Base-by-base conservation (phyloP, 2,113 vertebrate genomes). In the Trachemys scripta region DNA sequence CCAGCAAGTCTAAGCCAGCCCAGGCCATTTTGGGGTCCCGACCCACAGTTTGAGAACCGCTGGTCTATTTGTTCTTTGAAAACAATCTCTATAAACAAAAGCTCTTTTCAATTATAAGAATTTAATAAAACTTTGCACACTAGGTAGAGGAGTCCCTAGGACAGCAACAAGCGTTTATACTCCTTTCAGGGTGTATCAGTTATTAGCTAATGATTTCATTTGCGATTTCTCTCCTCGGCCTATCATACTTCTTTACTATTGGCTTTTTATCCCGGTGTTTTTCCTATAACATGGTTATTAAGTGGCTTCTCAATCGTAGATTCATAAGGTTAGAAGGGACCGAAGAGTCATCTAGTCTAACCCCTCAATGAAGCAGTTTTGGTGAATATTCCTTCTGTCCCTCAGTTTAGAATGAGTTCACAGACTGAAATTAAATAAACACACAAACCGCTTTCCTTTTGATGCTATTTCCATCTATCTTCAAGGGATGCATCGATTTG, bases 321-420 rank as follows among this genome's bases (percentile, higher is more conserved):
- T 24, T 62, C 57, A 62, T 14, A 13, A 31, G 11, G 27, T 62
- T 62, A 25, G 57, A 62, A 62, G 12, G 27, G 57, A 62, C 57
- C 57, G 12, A 6, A 31, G 5, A 12, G 57, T 57, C 56, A 57
- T 57, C 56, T 57, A 57, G 25, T 27, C 24, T 57, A 62, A 62
- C 11, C 12, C 12, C 27, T 29, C 57, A 89, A 45, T 80, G 45
- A 90, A 94, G 57, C 31, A 59, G 59, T 92, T 91, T 92, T 91
- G 38, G 57, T 87, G 47, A 42, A 91, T 91, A 42, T 89, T 92
- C 82, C 14, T 75, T 92, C n/a, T 92, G 42, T 84, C 62, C 19
- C 81, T 95, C 80, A 88, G 85, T 87, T 96, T 95, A 96, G 88
- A 96, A 90, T 90, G 90, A 93, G 80, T 90, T 76, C 84, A 94